Percentiles rank a stretch among this genome's conserved stretches.
These are phyloP conservation scores for Antheraea mylitta DNA, from an alignment of 1,140 invertebrate genomes.

Conservation along the genomic window DNA sequence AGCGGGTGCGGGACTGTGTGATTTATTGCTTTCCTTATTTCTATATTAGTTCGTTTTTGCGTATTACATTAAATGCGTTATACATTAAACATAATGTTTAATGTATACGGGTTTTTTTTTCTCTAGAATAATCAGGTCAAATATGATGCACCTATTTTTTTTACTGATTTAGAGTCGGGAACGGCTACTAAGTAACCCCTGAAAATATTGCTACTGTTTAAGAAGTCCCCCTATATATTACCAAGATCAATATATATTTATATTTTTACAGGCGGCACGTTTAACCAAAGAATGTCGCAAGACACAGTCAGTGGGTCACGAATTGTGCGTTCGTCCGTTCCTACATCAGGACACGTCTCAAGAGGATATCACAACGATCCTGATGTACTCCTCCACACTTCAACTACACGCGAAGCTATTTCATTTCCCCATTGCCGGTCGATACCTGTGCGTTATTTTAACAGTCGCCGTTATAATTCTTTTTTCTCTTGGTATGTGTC, in stretches of 20 bases:
- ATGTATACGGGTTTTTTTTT: no score
- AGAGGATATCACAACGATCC: slow-evolving; percentile 86
- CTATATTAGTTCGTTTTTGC: no score
- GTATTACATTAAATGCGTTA: no score
- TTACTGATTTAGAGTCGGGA: no score
- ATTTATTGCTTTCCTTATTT: no score
- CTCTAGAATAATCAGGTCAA: no score
- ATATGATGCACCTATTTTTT: no score
- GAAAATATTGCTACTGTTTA: no score
- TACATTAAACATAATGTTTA: no score
- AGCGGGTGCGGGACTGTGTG: no score
- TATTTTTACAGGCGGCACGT: slow-evolving; percentile 83
- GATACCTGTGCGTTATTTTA: slow-evolving; percentile 83
- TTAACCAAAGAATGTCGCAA: slow-evolving; percentile 86
- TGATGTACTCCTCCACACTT: slow-evolving; percentile 87
- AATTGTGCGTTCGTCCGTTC: slow-evolving; percentile 87
- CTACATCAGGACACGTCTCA: slow-evolving; percentile 87
- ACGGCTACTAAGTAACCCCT: no score
- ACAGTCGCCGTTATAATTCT: slow-evolving; percentile 80
- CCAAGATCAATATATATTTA: background rate
- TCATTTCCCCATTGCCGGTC: slow-evolving; percentile 84
- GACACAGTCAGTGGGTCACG: slow-evolving; percentile 86
- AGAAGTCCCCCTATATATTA: no score
- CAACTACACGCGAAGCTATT: slow-evolving; percentile 86
- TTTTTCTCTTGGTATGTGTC: slow-evolving; percentile 85